Evolutionary conservation across 2,797 vertebrate species (phyloP), one percentile per base, ranked within the genome.

Genomic region (Diplodus puntazzo): DNA sequence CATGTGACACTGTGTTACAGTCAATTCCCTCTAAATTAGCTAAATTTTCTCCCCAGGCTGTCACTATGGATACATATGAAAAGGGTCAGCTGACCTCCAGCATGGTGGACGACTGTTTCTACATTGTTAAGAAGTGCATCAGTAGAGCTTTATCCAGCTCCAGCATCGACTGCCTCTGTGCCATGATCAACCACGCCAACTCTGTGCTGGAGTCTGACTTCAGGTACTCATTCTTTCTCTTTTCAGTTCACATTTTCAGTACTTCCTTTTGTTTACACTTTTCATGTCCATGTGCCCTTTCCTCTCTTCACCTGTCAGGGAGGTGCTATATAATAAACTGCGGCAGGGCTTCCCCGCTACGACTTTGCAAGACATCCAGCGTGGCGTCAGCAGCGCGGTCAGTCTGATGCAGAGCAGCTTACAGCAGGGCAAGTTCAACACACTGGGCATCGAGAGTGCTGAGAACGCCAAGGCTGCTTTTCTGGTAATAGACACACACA

Each of bases 111-210:
- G 98, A 99, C 1, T 98, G 98, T 76, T 99, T 99, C 93, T 99
- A 99, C 83, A 99, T 99, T 0, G 97, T 99, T 76, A 99, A 99
- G 94, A 99, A 99, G 88, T 99, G 98, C 93, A 98, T 99, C 67
- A 97, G 98, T 27, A 93, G 98, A 49, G 97, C 98, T 20, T 92
- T 99, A 39, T 98, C 98, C 81, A 99, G 98, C 93, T 98, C 97
- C 91, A 99, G 94, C 94, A 99, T 98, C 1, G 98, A 99, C 93
- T 99, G 98, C 49, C 96, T 99, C 75, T 99, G 98, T 25, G 98
- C 98, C 52, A 99, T 99, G 98, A 99, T 99, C 94, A 99, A 99
- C 92, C 97, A 98, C 11, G 96, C 98, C n/a, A 99, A 97, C 91
- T 98, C 97, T 0, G 95, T 96, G 81, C 95, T 99, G 76, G 98